A percentile compares a stretch with the other conserved stretches of the same genome.
These are phyloP conservation scores for Eugnorisma glareosa DNA, from an alignment of 2,888 invertebrate genomes.

Conservation along the genomic window DNA sequence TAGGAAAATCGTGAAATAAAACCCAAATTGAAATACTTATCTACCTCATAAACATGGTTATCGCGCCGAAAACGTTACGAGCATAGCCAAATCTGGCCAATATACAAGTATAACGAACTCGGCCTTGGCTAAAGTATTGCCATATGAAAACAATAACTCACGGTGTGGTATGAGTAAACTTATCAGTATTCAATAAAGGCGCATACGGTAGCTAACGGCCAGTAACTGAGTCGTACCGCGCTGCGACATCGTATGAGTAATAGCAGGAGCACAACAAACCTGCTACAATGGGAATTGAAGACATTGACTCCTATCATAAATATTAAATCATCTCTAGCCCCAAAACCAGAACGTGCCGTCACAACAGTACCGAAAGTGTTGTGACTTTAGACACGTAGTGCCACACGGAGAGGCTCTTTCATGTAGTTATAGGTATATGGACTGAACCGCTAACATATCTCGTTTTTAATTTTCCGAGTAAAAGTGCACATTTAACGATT, in stretches of 20 bases:
- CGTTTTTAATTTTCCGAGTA: conserved; percentile 5
- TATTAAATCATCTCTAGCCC: conserved; percentile 45
- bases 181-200: conserved; percentile 83
- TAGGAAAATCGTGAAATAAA: conserved; percentile 20
- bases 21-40: conserved; percentile 32
- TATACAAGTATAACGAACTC: conserved; percentile 53
- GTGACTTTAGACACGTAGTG: conserved; percentile 57
- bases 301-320: conserved; percentile 70
- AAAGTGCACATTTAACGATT: background rate
- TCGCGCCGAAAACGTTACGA: conserved; percentile 39
- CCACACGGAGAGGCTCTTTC: conserved; percentile 18
- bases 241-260: conserved; percentile 82
- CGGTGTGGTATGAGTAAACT: conserved; percentile 76
- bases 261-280: conserved; percentile 73
- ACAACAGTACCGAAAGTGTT: conserved; percentile 44
- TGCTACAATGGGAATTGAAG: conserved; percentile 73
- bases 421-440: conserved; percentile 19
- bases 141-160: conserved; percentile 73
- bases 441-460: background rate
- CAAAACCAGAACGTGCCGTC: conserved; percentile 47
- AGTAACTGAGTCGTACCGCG: conserved; percentile 74
- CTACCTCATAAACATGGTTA: conserved; percentile 48
- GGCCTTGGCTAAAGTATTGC: conserved; percentile 68
- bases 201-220: conserved; percentile 75
- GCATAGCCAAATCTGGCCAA: conserved; percentile 54